phyloP scores from a whole-genome alignment of 2,797 vertebrate species.

The Centropyge bicolor region DNA sequence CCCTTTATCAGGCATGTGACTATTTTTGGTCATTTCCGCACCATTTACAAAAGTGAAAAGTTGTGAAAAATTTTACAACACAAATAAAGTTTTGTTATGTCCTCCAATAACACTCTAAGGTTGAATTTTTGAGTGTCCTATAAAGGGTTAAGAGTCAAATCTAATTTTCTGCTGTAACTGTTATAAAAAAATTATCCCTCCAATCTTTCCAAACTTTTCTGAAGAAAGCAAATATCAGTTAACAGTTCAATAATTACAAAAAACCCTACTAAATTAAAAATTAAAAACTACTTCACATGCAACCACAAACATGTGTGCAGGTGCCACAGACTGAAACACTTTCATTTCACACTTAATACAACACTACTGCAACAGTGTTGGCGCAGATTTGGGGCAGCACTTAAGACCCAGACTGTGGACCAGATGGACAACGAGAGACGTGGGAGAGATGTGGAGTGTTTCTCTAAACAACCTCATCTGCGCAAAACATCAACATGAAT shows the following conservation, averaged over 20 bases:
- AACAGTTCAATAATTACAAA: constrained; percentile 3
- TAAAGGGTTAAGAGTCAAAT: background rate
- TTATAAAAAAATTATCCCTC: background rate
- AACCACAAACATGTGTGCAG: background rate
- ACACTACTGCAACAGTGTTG: background rate
- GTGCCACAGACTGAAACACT: background rate
- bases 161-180: background rate
- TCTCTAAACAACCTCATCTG: constrained; percentile 48
- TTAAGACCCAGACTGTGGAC: constrained; percentile 36
- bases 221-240: background rate
- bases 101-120: too few species aligned
- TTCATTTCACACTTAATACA: constrained; percentile 15
- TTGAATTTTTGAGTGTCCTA: too few species aligned
- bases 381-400: constrained; percentile 31
- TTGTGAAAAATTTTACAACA: too few species aligned
- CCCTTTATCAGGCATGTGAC: too few species aligned
- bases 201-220: background rate
- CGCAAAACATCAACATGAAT: constrained; percentile 61
- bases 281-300: background rate
- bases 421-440: constrained; percentile 46
- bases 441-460: constrained; percentile 37
- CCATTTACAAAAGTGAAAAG: too few species aligned
- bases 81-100: too few species aligned
- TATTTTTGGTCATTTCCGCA: too few species aligned
- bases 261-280: background rate